phyloP scores from a whole-genome alignment of 2,888 invertebrate species.

The Phasia obesa region DNA sequence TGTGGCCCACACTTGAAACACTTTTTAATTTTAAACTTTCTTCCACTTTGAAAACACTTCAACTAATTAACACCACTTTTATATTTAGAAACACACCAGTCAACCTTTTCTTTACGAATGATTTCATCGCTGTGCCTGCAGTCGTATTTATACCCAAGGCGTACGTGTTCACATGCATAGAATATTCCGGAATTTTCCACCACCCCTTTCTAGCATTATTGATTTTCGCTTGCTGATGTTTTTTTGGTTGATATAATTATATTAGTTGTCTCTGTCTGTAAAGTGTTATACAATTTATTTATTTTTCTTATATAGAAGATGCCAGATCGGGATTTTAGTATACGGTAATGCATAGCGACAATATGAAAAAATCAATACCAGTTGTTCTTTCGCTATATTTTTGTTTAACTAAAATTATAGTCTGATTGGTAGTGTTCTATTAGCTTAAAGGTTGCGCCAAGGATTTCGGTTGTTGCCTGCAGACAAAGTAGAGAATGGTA shows the following conservation, averaged over 20 bases:
- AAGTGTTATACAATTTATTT: neutral
- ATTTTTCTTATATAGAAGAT: neutral
- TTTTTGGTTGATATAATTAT: neutral
- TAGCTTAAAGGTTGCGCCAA: too few species aligned
- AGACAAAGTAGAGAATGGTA: too few species aligned
- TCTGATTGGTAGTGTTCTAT: too few species aligned
- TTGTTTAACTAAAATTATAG: too few species aligned
- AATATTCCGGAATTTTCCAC: conserved; percentile 65
- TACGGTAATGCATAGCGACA: too few species aligned
- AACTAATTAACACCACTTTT: neutral
- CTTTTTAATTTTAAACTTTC: neutral
- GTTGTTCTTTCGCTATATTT: too few species aligned
- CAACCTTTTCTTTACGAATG: conserved; percentile 47
- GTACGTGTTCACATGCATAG: conserved; percentile 41
- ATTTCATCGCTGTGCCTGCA: neutral
- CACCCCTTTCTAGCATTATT: conserved; percentile 57
- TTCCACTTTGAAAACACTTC: conserved; percentile 1
- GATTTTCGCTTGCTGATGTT: conserved; percentile 39
- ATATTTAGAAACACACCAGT: conserved; percentile 22
- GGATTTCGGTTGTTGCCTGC: too few species aligned
- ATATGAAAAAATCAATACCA: too few species aligned
- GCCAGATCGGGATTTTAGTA: neutral
- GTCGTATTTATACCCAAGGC: conserved; percentile 63
- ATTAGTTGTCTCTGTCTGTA: neutral
- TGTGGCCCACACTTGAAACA: neutral